phyloP scores from a whole-genome alignment of 2,113 vertebrate genomes.

The Spilogale gracilis region DNA sequence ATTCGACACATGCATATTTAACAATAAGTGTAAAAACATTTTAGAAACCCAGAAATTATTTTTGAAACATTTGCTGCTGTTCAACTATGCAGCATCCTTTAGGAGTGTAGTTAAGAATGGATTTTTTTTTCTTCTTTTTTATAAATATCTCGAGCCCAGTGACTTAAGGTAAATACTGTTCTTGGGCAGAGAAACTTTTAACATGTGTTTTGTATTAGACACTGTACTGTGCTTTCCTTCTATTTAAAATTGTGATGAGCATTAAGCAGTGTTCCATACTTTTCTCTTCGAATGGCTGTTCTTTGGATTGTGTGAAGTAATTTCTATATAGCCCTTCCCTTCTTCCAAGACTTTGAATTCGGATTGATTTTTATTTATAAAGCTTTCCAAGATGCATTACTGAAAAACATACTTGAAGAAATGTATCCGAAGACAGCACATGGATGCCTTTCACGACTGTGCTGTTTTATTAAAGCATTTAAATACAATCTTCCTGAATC shows the following conservation, averaged over 20 bases:
- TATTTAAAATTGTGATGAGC: not conserved
- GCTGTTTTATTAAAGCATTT: slow-evolving; percentile 51
- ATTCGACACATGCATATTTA: slow-evolving; percentile 30
- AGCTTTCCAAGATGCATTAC: not conserved
- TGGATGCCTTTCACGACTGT: slow-evolving; percentile 37
- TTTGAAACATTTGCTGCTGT: not conserved
- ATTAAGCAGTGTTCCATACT: not conserved
- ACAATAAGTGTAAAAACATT: not conserved
- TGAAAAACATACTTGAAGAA: slow-evolving; percentile 36
- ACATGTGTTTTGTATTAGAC: not conserved
- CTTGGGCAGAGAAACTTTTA: not conserved
- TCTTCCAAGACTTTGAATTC: slow-evolving; percentile 12
- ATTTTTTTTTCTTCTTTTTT: not conserved
- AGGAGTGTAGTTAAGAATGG: not conserved
- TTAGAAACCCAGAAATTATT: not conserved
- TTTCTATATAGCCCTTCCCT: not conserved
- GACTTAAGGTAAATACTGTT: slow-evolving; percentile 25
- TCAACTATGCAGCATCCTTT: not conserved
- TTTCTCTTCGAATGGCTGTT: slow-evolving; percentile 9
- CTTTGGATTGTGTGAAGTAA: not conserved
- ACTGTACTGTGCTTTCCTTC: not conserved
- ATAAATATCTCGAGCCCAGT: not conserved
- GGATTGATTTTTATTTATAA: slow-evolving; percentile 55
- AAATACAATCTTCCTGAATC: not conserved
- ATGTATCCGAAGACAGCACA: not conserved